Evolutionary conservation across 2,797 vertebrate genomes (phyloP).

Genomic region (Anabacerthia variegaticeps): DNA sequence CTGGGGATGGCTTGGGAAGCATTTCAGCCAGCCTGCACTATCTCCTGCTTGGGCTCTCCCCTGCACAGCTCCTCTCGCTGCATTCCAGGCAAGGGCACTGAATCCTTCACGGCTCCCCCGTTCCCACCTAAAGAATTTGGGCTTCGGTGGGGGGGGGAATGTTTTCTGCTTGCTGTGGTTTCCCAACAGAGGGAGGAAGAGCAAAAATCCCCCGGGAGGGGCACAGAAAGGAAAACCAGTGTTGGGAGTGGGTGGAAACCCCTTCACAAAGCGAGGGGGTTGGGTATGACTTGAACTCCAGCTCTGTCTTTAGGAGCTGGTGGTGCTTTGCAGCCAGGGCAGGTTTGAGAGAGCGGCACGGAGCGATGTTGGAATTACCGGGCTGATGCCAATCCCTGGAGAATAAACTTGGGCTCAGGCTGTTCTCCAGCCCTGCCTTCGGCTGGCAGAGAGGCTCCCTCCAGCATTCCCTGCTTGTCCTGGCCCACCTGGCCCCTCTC

Average conservation of each 20-base stretch:
- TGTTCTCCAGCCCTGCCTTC: not conserved
- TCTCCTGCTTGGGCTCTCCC: conserved; percentile 13
- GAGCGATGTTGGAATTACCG: not conserved
- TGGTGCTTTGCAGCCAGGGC: not conserved
- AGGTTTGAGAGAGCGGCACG: not conserved
- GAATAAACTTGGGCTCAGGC: not conserved
- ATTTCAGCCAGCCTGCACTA: conserved; percentile 12
- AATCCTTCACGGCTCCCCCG: not conserved
- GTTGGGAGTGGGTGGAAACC: not conserved
- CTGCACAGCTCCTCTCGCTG: conserved; percentile 3
- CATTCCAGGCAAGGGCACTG: conserved; percentile 48
- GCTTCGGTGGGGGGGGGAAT: not conserved
- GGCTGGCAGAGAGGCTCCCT: not conserved
- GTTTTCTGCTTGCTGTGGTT: not conserved
- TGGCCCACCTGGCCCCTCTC: not conserved
- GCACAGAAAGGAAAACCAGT: not conserved
- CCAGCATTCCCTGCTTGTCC: not conserved
- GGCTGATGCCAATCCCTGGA: not conserved
- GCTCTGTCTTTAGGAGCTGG: not conserved
- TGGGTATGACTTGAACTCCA: not conserved
- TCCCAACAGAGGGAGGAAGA: not conserved
- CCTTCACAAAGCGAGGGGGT: not conserved
- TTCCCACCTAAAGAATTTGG: not conserved
- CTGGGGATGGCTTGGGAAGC: conserved; percentile 4
- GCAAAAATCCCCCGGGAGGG: not conserved